Evolutionary conservation across 2,113 vertebrate species (phyloP).

Genomic region (Toxostoma redivivum): DNA sequence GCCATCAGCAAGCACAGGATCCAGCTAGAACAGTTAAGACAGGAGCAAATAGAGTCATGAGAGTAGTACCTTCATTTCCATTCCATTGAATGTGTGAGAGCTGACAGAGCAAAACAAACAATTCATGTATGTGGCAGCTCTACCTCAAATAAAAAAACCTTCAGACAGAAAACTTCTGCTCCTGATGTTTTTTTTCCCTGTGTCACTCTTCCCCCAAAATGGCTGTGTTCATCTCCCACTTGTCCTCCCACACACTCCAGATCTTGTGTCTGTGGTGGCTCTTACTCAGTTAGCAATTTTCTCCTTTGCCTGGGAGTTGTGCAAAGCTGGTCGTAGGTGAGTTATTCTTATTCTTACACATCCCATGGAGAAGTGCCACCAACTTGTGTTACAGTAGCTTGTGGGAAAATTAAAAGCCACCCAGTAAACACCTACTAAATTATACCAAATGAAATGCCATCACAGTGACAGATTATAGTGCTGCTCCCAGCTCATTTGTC

Average conservation of each 20-base stretch:
- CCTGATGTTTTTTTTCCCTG: not conserved
- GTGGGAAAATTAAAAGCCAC: not conserved
- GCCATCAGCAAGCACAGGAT: not conserved
- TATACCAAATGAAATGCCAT: not conserved
- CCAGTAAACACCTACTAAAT: conserved; percentile 4
- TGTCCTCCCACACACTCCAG: not conserved
- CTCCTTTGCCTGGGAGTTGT: not conserved
- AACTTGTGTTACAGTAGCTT: not conserved
- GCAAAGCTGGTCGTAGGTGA: not conserved
- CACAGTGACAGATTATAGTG: not conserved
- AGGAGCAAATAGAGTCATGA: not conserved
- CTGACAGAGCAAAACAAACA: not conserved
- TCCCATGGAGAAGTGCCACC: not conserved
- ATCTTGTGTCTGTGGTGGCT: not conserved
- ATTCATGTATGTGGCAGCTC: not conserved
- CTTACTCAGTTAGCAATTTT: conserved; percentile 10
- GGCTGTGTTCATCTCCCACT: not conserved
- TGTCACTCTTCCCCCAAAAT: not conserved
- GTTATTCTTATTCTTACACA: conserved; percentile 18
- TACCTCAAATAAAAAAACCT: not conserved
- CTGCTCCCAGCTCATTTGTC: not conserved
- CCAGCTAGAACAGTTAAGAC: not conserved
- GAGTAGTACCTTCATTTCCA: not conserved
- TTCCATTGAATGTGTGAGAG: not conserved
- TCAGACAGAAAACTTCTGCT: not conserved